Evolutionary conservation across 53 echinoderm and acorn worm species (phyloP).

Genomic region (Arbacia lixula): DNA sequence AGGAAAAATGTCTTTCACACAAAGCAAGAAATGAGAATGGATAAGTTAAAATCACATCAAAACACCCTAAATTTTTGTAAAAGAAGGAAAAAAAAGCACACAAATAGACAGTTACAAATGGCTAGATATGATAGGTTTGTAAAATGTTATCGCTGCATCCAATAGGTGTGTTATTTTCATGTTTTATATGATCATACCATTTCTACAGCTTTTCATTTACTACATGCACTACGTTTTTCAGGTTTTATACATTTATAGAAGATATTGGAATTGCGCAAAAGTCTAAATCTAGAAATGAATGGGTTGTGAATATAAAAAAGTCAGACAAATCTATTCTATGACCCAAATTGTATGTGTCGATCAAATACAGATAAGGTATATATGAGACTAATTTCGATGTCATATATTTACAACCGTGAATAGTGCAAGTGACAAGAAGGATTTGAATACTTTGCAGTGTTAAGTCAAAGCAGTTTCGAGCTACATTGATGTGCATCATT

Average conservation of each 20-base stretch:
- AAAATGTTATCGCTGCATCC: not conserved
- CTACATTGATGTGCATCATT: no score
- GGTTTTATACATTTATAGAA: no score
- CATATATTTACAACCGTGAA: not conserved
- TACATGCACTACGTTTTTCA: no score
- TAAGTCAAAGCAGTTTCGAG: no score
- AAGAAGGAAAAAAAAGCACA: conserved; percentile 37
- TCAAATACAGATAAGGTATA: conserved; percentile 20
- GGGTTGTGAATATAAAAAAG: conserved; percentile 2
- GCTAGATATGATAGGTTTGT: not conserved
- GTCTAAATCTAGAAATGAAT: not conserved
- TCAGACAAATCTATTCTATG: conserved; percentile 4
- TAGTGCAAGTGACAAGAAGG: no score
- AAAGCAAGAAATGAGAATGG: conserved; percentile 51
- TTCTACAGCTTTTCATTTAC: no score
- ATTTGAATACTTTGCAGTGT: no score
- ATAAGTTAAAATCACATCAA: conserved; percentile 53
- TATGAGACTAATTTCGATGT: not conserved
- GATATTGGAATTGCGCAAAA: not conserved
- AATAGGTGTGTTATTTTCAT: not conserved
- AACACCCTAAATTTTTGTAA: conserved; percentile 26
- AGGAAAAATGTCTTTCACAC: conserved; percentile 44
- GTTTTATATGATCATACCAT: no score
- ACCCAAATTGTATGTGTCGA: conserved; percentile 19
- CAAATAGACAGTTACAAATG: conserved; percentile 8